phyloP scores from a whole-genome alignment of 2,113 vertebrate genomes.

The Aegotheles bennettii region DNA sequence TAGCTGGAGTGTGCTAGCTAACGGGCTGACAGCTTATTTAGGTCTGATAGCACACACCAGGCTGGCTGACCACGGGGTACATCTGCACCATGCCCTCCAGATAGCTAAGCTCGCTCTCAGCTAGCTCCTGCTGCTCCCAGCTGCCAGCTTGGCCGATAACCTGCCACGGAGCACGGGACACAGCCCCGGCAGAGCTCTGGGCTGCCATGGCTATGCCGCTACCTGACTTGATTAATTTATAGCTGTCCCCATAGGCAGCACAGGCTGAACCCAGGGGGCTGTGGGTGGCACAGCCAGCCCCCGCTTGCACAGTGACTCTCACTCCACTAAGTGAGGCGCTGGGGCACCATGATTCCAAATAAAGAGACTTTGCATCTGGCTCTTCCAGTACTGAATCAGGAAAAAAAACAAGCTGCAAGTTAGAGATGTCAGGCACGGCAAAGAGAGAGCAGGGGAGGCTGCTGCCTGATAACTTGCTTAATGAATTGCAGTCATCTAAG shows the following conservation, averaged over 20 bases:
- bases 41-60: not conserved
- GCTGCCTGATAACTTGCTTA: slow-evolving; percentile 21
- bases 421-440: not conserved
- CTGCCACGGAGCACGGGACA: not conserved
- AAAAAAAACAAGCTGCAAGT: not conserved
- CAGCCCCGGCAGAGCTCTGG: not conserved
- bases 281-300: not conserved
- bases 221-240: not conserved
- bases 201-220: fast-evolving
- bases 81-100: not conserved
- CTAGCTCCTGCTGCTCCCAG: not conserved
- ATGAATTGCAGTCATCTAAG: slow-evolving; percentile 33
- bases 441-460: not conserved
- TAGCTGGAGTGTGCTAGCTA: not conserved
- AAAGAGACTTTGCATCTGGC: not conserved
- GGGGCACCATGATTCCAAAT: not conserved
- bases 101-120: not conserved
- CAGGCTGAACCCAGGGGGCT: not conserved
- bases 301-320: fast-evolving
- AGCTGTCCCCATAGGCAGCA: fast-evolving
- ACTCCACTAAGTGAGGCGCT: not conserved
- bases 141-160: not conserved
- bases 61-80: not conserved
- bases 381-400: not conserved
- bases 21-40: not conserved